Conservation (phyloP, 30 jellyfish, hydroid and myxozoan species). For the Cassiopea andromeda region DNA sequence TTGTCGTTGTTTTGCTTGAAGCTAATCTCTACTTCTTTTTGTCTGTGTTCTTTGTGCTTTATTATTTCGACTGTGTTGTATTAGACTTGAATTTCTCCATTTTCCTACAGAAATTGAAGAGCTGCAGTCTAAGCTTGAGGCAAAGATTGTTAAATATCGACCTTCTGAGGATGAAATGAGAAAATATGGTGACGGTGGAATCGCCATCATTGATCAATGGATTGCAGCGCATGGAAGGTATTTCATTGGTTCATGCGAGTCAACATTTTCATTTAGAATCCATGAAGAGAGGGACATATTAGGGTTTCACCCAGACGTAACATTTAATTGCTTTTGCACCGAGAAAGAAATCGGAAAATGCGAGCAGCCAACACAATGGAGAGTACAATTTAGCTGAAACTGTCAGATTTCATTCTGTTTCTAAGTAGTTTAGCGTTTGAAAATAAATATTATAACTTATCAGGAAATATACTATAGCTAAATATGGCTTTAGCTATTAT, state of each 20-base stretch:
- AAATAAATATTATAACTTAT: no score
- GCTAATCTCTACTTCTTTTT: no score
- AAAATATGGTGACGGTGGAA: constrained; percentile 92
- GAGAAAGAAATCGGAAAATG: constrained; percentile 72
- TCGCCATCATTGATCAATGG: constrained; percentile 97
- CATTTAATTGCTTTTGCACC: constrained; percentile 82
- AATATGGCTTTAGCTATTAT: no score
- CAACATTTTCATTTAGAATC: constrained; percentile 87
- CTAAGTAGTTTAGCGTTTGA: no score
- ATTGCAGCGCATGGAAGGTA: constrained; percentile 95
- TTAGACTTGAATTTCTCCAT: background rate
- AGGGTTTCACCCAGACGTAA: constrained; percentile 78
- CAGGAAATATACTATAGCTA: no score
- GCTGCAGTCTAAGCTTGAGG: constrained; percentile 70
- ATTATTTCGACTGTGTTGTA: no score
- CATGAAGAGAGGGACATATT: constrained; percentile 92
- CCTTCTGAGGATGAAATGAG: constrained; percentile 67
- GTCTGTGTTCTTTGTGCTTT: no score
- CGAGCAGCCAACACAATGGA: constrained; percentile 92
- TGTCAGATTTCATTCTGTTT: background rate
- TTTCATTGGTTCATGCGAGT: constrained; percentile 87
- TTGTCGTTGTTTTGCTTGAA: no score
- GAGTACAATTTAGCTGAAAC: constrained; percentile 70
- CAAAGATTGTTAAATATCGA: constrained; percentile 45
- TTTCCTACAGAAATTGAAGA: constrained; percentile 79